Conservation (phyloP, 2,113 vertebrate species). For the Alces alces region DNA sequence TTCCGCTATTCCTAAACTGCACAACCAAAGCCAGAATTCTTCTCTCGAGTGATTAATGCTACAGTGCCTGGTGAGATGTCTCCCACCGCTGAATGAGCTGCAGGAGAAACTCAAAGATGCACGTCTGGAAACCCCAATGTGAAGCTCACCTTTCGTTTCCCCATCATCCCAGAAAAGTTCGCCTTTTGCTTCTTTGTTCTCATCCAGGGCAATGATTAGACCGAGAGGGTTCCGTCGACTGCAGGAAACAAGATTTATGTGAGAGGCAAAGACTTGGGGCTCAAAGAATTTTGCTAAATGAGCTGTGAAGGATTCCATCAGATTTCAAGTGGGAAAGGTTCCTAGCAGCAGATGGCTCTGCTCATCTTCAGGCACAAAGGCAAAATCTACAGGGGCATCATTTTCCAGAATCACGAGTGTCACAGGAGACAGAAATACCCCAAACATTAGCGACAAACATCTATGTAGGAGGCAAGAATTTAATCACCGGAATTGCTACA, state of each 20-base stretch:
- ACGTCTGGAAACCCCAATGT: accelerated
- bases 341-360: neutral
- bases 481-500: neutral
- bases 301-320: neutral
- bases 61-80: neutral
- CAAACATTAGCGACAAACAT: neutral
- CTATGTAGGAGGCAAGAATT: neutral
- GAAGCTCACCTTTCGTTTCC: constrained; percentile 85
- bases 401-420: neutral
- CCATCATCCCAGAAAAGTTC: constrained; percentile 99
- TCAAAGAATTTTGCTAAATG: neutral
- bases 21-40: neutral
- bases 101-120: neutral
- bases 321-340: neutral
- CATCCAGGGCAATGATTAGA: constrained; percentile 90
- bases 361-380: neutral
- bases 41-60: neutral
- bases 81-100: neutral
- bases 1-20: neutral
- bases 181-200: constrained; percentile 83
- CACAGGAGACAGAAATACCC: neutral
- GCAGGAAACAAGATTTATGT: constrained; percentile 16
- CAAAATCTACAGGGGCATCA: neutral
- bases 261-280: accelerated
- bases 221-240: constrained; percentile 91